Evolutionary conservation across 2,113 vertebrate genomes (phyloP), one percentile per base, ranked within the genome.

Genomic region (Pelobates fuscus): DNA sequence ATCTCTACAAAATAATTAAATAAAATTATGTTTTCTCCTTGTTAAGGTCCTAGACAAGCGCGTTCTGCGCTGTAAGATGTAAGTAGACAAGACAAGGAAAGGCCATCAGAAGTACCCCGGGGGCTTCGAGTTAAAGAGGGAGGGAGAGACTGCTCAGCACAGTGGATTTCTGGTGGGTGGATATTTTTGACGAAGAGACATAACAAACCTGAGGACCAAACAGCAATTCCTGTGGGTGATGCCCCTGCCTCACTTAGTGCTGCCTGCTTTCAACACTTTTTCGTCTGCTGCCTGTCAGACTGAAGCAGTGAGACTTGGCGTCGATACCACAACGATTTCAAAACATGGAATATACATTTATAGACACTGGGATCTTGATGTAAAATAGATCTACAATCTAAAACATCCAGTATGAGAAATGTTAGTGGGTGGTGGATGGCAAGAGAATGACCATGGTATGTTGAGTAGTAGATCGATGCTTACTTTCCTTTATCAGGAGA

Each of bases 61-160:
- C 6, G 58, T 32, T 64, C 24, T 17, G 65, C 69, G 54, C 60
- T 65, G 58, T 25, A 78, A 6, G 27, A 66, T 37, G 15, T 20
- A 37, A 21, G 30, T 32, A 74, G 59, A 61, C 46, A 59, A 69
- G 49, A 67, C 41, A 63, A 63, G 37, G 29, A 62, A 49, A 52
- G 30, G 64, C 29, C 54, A 66, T n/a, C 4, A 37, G 70, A 11
- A 21, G 15, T 17, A 25, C 24, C 21, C 4, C 3, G 23, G 43
- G n/a, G 17, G 60, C 62, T 8, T 69, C 2, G n/a, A 32, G 15
- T 6, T 52, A 49, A 8, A 73, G 27, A 21, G 73, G 77, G 52
- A 71, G 20, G 14, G 68, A 11, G 68, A 71, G 66, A 1, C 0
- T n/a, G 17, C 17, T 21, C 8, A 80, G 18, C 0, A 3, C 71